Evolutionary conservation across 2,888 invertebrate species (phyloP), one percentile per base, ranked within the genome.

Genomic region (Ligdia adustata): DNA sequence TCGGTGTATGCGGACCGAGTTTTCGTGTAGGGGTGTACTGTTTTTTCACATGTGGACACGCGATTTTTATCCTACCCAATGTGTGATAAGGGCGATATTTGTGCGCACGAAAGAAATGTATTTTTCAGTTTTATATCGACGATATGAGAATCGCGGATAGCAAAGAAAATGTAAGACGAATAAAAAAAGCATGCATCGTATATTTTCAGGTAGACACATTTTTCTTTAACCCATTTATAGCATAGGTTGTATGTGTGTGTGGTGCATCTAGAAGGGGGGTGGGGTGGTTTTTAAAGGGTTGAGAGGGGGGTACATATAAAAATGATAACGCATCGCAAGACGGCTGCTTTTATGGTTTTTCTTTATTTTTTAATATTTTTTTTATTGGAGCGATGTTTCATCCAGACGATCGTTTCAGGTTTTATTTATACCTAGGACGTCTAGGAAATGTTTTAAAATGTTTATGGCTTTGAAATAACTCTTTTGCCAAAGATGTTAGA

Each of bases 301-400:
- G 72, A 71, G 60, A 66, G 72, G 77, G 79, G 65, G 52, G 77
- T 72, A 80, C 88, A 88, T 89, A 90, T 90, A 89, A 90, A 90
- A 90, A 90, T 90, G 89, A 90, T 90, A 89, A 90, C 89, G 88
- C 89, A 90, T 89, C 85, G 87, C 88, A 86, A 90, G 89, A 89
- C 89, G 89, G 87, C 86, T 71, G 88, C 89, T 89, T 90, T 90
- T 89, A 90, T 88, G 83, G 87, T 81, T 85, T 88, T 87, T 80
- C 79, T 89, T 87, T 86, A 84, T 86, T 89, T 90, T 88, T 84
- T 84, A 84, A 83, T 81, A 79, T 82, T 79, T 85, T 80, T 85
- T 82, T 78, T 88, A 86, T 82, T 82, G 81, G 82, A 79, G 80
- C 42, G 4, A 38, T 70, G 68, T 49, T 58, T 53, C 49, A 53